Evolutionary conservation across 2,113 vertebrate genomes (phyloP).

Genomic region (Lutjanus erythropterus): DNA sequence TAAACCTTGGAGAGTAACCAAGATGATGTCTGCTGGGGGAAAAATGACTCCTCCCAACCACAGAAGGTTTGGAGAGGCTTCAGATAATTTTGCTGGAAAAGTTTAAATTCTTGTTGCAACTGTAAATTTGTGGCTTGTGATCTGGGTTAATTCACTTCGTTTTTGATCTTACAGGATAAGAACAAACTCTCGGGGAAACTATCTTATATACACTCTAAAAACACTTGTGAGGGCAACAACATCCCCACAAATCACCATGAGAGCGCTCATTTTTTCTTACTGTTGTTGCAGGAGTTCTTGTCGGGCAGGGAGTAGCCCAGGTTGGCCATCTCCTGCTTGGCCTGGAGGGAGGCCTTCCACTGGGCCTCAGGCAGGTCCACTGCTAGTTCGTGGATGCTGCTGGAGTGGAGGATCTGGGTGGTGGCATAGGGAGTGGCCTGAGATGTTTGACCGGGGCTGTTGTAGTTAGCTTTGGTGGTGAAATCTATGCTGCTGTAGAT

Average conservation of each 20-base stretch:
- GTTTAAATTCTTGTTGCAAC: constrained; percentile 28
- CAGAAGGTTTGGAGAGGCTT: constrained; percentile 46
- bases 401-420: constrained; percentile 97
- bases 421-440: constrained; percentile 98
- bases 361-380: constrained; percentile 96
- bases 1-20: constrained; percentile 60
- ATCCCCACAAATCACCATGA: neutral
- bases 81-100: constrained; percentile 35
- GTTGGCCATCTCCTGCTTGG: constrained; percentile 95
- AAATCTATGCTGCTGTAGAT: constrained; percentile 99
- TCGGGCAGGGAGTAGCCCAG: constrained; percentile 97
- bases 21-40: constrained; percentile 51
- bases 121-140: constrained; percentile 21
- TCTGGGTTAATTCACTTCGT: neutral
- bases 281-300: constrained; percentile 98
- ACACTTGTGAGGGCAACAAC: neutral
- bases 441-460: constrained; percentile 93
- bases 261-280: constrained; percentile 82
- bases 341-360: constrained; percentile 96
- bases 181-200: constrained; percentile 11
- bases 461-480: constrained; percentile 96
- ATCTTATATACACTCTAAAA: neutral
- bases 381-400: constrained; percentile 97
- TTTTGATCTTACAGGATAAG: constrained; percentile 24
- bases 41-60: constrained; percentile 35